Evolutionary conservation across 2,113 vertebrate genomes (phyloP).

Genomic region (Gorilla gorilla): DNA sequence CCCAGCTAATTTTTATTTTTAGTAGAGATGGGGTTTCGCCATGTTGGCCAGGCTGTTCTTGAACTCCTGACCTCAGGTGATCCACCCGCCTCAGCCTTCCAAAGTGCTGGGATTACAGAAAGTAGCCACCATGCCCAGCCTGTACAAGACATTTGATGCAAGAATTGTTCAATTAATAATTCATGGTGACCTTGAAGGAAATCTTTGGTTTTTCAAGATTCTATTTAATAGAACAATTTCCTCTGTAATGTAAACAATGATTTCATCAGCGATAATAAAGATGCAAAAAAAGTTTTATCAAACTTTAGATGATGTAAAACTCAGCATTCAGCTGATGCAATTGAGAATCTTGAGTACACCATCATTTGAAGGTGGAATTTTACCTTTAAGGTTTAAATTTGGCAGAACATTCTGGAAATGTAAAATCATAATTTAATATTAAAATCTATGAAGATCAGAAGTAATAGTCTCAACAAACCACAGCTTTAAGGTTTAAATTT

Average conservation of each 20-base stretch:
- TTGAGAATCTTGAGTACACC: background rate
- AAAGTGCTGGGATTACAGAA: too few species aligned
- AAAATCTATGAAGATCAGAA: background rate
- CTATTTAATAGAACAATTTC: constrained; percentile 1
- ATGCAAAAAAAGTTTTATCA: background rate
- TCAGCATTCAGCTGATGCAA: constrained; percentile 9
- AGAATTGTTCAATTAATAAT: constrained; percentile 40
- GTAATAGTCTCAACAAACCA: background rate
- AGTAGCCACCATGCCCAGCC: too few species aligned
- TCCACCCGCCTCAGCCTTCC: too few species aligned
- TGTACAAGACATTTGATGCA: constrained; percentile 40
- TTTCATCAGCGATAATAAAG: background rate
- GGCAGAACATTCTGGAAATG: constrained; percentile 29
- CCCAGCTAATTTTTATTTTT: too few species aligned
- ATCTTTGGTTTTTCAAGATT: constrained; percentile 28
- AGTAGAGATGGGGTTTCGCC: too few species aligned
- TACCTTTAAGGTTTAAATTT: constrained; percentile 16
- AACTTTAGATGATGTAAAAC: background rate
- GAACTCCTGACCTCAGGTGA: too few species aligned
- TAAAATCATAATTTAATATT: too few species aligned
- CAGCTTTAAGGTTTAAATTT: constrained; percentile 20
- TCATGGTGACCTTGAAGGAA: constrained; percentile 45
- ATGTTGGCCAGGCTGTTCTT: too few species aligned
- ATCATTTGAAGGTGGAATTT: background rate
- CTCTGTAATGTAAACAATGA: background rate